Percentiles rank a stretch among this genome's conserved stretches.
These are phyloP conservation scores for Gorsachius magnificus DNA, from an alignment of 2,797 vertebrate species.

Conservation along the genomic window DNA sequence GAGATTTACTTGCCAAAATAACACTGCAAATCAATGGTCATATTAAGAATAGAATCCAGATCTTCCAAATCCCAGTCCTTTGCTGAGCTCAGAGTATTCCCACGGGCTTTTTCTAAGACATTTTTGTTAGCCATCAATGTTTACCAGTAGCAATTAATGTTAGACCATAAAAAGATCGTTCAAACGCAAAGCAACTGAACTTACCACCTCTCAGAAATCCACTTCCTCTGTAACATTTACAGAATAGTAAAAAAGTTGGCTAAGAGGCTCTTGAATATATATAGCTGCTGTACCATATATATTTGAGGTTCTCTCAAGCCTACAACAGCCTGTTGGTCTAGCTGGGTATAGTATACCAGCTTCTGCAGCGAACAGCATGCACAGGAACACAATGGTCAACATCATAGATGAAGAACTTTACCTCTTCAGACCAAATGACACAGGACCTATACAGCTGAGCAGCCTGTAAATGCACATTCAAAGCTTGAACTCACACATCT, in stretches of 20 bases:
- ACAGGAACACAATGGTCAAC: neutral
- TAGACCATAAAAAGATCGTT: neutral
- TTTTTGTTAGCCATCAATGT: neutral
- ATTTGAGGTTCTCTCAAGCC: neutral
- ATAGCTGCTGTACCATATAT: neutral
- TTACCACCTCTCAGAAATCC: neutral
- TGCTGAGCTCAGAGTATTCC: neutral
- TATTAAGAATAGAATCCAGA: neutral
- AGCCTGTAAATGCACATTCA: neutral
- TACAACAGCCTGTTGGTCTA: neutral
- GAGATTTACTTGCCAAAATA: neutral
- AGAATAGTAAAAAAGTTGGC: neutral
- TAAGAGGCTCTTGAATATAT: neutral
- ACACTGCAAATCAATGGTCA: neutral
- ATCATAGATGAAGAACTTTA: neutral
- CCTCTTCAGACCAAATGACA: neutral
- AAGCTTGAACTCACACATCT: neutral
- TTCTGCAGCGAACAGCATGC: neutral
- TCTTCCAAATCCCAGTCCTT: neutral
- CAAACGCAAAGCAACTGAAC: neutral
- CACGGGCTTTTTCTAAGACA: neutral
- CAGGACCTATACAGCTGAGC: neutral
- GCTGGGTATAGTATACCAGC: neutral
- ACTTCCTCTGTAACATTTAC: neutral
- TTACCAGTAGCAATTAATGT: neutral